A percentile compares a stretch with the other conserved stretches of the same genome.
Evolutionary conservation across 2,113 vertebrate species (phyloP).

Genomic region (Ranitomeya variabilis): DNA sequence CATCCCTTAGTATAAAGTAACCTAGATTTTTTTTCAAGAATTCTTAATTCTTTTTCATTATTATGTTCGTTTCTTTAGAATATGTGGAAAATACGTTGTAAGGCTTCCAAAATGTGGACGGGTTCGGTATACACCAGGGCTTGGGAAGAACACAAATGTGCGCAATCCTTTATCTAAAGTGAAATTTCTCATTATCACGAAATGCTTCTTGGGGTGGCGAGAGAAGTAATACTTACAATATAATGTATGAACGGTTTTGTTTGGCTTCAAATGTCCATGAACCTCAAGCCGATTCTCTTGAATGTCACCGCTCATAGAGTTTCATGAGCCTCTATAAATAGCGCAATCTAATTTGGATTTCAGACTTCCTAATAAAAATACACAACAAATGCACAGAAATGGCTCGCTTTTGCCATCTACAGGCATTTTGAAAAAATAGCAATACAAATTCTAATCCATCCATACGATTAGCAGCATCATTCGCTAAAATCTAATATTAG

Average conservation of each 20-base stretch:
- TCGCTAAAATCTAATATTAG: not conserved
- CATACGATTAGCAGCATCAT: not conserved
- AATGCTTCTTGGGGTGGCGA: constrained; percentile 26
- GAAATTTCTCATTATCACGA: constrained; percentile 31
- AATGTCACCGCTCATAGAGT: constrained; percentile 59
- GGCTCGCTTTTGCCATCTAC: constrained; percentile 54
- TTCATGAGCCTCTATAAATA: constrained; percentile 57
- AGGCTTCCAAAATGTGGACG: not conserved
- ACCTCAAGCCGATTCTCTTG: constrained; percentile 56
- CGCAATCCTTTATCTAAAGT: constrained; percentile 1
- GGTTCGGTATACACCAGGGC: not conserved
- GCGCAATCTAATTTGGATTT: constrained; percentile 56
- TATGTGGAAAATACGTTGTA: not conserved
- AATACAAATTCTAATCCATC: not conserved
- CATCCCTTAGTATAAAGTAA: not conserved
- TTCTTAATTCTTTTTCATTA: too few species aligned
- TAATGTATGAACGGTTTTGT: constrained; percentile 56
- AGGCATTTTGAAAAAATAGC: constrained; percentile 19
- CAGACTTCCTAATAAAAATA: constrained; percentile 53
- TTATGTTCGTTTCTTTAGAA: not conserved
- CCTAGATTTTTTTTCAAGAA: not conserved
- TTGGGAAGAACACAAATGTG: constrained; percentile 3
- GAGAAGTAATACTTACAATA: constrained; percentile 43
- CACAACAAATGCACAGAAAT: constrained; percentile 13
- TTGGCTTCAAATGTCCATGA: constrained; percentile 57